These are phyloP conservation scores for Desmophyllum pertusum DNA, from an alignment of 92 coral and sea anemone species.

Conservation along the genomic window DNA sequence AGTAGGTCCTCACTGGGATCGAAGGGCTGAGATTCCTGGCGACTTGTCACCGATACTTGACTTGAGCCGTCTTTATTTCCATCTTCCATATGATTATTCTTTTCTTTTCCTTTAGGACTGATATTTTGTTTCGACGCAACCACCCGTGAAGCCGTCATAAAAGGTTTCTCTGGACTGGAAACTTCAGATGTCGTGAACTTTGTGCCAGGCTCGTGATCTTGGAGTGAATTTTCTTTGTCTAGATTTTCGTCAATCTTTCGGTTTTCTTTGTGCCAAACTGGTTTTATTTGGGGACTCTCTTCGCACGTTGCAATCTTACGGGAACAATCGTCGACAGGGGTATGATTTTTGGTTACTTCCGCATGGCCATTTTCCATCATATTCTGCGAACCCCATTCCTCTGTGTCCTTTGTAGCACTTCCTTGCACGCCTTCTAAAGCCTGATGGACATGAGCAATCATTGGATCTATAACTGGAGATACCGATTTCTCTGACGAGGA, in stretches of 20 bases:
- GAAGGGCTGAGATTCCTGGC: not conserved
- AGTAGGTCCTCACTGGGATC: not conserved
- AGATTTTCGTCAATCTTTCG: too few relatives aligned
- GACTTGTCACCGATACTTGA: not conserved
- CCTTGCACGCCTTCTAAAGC: not conserved
- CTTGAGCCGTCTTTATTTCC: not conserved
- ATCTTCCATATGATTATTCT: not conserved
- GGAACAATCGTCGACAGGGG: not conserved
- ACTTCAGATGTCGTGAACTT: not conserved
- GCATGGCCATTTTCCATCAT: not conserved
- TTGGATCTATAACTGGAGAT: slow-evolving; percentile 50
- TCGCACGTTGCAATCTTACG: not conserved
- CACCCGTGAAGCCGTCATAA: not conserved
- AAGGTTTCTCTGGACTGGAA: not conserved
- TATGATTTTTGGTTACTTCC: not conserved
- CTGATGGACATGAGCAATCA: slow-evolving; percentile 41
- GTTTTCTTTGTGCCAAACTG: not conserved
- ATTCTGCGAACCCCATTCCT: not conserved
- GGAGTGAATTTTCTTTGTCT: not conserved
- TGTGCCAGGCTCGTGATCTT: not conserved
- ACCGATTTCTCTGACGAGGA: slow-evolving; percentile 42
- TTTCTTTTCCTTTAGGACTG: not conserved
- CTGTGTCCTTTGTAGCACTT: not conserved
- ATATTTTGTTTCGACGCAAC: not conserved
- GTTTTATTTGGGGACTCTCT: not conserved